These are phyloP conservation scores for Luperina nickerlii DNA, from an alignment of 2,888 invertebrate species.

Conservation along the genomic window DNA sequence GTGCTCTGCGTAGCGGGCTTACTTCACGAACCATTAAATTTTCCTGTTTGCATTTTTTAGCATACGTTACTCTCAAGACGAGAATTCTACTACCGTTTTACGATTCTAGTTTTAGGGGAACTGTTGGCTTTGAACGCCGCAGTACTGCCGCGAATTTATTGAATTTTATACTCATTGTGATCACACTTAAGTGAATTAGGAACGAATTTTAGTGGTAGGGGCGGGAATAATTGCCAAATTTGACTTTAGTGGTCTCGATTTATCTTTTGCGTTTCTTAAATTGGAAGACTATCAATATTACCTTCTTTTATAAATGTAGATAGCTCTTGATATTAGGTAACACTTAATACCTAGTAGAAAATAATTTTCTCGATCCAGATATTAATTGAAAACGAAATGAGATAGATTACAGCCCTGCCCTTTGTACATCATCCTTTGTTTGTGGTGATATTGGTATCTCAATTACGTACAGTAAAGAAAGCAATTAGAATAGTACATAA, in stretches of 20 bases:
- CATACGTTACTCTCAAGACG: constrained; percentile 87
- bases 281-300: constrained; percentile 43
- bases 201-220: constrained; percentile 63
- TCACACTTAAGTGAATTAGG: constrained; percentile 70
- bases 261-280: constrained; percentile 54
- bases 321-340: background rate
- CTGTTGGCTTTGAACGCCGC: constrained; percentile 68
- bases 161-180: constrained; percentile 72
- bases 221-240: constrained; percentile 56
- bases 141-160: constrained; percentile 73
- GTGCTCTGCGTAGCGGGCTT: constrained; percentile 84
- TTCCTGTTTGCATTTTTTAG: constrained; percentile 90
- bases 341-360: constrained; percentile 6
- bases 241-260: constrained; percentile 51
- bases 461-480: background rate
- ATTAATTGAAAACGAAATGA: constrained; percentile 40
- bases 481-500: background rate
- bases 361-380: constrained; percentile 6
- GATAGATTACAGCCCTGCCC: background rate
- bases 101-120: constrained; percentile 86
- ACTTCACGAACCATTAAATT: constrained; percentile 90
- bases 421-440: background rate
- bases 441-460: background rate
- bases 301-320: constrained; percentile 1
- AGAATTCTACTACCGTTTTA: constrained; percentile 80